These are phyloP conservation scores for Microplitis manilae DNA, from an alignment of 2,888 invertebrate genomes.

Conservation along the genomic window DNA sequence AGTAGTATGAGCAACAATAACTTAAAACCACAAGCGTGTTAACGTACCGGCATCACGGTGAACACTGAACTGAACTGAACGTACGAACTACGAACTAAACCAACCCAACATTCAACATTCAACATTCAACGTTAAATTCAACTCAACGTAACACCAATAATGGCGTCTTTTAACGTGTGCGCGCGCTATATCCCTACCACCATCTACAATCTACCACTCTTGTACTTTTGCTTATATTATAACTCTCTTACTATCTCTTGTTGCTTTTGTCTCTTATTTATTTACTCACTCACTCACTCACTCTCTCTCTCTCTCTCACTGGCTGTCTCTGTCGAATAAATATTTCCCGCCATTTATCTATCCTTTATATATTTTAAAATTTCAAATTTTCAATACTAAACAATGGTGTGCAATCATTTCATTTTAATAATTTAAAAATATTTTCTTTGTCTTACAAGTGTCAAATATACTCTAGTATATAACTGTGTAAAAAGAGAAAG, in stretches of 20 bases:
- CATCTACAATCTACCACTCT: no score
- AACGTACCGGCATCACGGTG: background rate
- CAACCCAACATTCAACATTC: background rate
- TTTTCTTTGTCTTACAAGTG: no score
- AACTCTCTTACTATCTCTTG: constrained; percentile 1
- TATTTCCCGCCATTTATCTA: constrained; percentile 3
- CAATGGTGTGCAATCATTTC: no score
- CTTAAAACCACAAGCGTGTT: background rate
- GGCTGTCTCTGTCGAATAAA: background rate
- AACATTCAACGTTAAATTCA: no score
- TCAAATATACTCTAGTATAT: no score
- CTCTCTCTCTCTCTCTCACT: background rate
- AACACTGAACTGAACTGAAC: background rate
- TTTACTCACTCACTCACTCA: no score
- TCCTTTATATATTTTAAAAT: constrained; percentile 3
- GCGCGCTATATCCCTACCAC: constrained; percentile 4
- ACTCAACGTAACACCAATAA: constrained; percentile 11
- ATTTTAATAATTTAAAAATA: no score
- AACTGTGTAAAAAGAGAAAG: no score
- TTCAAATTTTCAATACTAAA: no score
- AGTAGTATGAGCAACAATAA: background rate
- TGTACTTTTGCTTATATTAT: no score
- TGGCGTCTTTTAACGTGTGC: constrained; percentile 30
- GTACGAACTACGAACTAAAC: background rate
- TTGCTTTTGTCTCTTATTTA: background rate